These are phyloP conservation scores for Nematopogon swammerdamellus DNA, from an alignment of 2,888 invertebrate genomes.

Conservation along the genomic window DNA sequence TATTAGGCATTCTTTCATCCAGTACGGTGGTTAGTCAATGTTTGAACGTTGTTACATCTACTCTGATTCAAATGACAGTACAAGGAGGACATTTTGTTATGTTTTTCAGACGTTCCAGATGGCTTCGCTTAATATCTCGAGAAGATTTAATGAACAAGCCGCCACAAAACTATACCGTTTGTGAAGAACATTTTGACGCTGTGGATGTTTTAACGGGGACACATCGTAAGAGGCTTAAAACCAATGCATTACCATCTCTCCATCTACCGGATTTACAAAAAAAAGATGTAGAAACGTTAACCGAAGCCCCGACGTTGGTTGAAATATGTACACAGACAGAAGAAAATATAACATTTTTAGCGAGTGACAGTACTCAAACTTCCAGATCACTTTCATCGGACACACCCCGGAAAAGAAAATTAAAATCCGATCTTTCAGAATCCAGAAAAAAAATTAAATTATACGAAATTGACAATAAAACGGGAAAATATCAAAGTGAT, in stretches of 20 bases:
- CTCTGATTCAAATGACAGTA: too few species aligned
- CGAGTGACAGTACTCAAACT: too few species aligned
- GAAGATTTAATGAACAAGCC: background rate
- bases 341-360: too few species aligned
- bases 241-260: background rate
- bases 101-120: background rate
- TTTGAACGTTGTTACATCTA: too few species aligned
- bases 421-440: background rate
- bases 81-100: too few species aligned
- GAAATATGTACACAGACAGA: too few species aligned
- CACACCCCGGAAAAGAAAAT: conserved; percentile 2
- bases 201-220: background rate
- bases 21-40: too few species aligned
- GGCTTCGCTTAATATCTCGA: background rate
- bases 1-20: too few species aligned
- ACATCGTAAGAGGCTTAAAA: background rate
- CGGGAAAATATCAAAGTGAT: background rate
- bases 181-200: background rate
- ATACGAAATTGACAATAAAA: too few species aligned
- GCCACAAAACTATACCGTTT: background rate
- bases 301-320: too few species aligned
- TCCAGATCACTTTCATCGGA: too few species aligned
- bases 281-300: background rate
- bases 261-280: background rate
- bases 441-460: too few species aligned